Base-by-base conservation (phyloP, 1,140 invertebrate genomes). In the Monomorium pharaonis region DNA sequence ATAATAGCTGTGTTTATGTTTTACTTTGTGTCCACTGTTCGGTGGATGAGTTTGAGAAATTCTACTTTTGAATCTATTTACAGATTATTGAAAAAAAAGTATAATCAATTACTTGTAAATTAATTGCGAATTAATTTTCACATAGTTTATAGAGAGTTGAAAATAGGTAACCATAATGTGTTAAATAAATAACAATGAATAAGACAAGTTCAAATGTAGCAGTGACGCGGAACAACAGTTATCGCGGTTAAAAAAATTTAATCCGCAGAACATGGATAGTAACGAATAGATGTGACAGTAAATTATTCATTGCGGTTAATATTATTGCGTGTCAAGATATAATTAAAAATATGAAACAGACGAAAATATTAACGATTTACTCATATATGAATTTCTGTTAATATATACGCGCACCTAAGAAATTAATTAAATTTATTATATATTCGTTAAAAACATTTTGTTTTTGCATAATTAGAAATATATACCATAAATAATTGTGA, bases 301-400 rank as follows among this genome's bases (percentile, higher is more conserved):
- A 83, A 83, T 83, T 83, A 83, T 21, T 83, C 78, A 74, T 83
- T 69, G 78, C 49, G 65, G 49, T 81, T 30, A 72, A 49, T 37
- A 72, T 81, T 12, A 56, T 5, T 24, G 37, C 37, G 21, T 27
- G 21, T 9, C n/a, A 37, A 44, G 65, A 70, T 83, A 47, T 44
- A 27, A 30, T 56, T 56, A 6, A 81, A 70, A 42, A 42, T 69
- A 30, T 16, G 4, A 16, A 27, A 18, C 58, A 47, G 21, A 44
- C 9, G 18, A 60, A 58, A 58, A 58, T 37, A 16, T 0, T 37
- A 30, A 24, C 30, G 65, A 72, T 12, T 16, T 47, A 42, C 51
- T n/a, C n/a, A 72, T 37, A 47, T 24, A 58, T 3, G 12, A 56
- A 56, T 14, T 81, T 56, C 27, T 33, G 21, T 58, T 14, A 72